phyloP scores from a whole-genome alignment of 2,888 invertebrate genomes.

The Ectemnius cavifrons region DNA sequence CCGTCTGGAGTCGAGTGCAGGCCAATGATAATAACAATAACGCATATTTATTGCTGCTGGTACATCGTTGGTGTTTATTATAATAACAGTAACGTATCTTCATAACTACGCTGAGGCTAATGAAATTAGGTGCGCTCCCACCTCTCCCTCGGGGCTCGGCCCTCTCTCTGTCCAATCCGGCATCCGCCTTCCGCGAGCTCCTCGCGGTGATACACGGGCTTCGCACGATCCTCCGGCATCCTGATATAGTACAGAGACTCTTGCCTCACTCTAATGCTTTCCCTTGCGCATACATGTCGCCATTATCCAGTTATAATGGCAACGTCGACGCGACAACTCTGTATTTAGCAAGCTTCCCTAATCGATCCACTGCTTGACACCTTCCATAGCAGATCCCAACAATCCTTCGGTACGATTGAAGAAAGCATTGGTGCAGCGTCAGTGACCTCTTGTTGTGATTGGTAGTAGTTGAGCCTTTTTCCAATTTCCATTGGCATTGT shows the following conservation, averaged over 20 bases:
- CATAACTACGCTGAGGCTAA: conserved; percentile 60
- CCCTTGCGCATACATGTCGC: conserved; percentile 23
- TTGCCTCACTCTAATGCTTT: conserved; percentile 16
- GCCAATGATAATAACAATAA: conserved; percentile 65
- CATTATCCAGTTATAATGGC: conserved; percentile 45
- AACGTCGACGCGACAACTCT: conserved; percentile 53
- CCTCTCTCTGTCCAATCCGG: conserved; percentile 35
- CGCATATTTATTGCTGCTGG: conserved; percentile 58
- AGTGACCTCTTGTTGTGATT: too few relatives aligned
- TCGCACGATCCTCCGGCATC: background rate
- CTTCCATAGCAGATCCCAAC: too few relatives aligned
- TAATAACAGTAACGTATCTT: conserved; percentile 67
- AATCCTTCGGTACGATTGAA: too few relatives aligned
- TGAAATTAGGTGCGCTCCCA: conserved; percentile 63
- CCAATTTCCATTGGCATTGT: too few relatives aligned
- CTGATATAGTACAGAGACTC: conserved; percentile 12
- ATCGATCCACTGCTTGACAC: too few relatives aligned
- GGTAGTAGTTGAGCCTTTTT: too few relatives aligned
- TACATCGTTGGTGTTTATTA: conserved; percentile 53
- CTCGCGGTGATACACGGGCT: background rate
- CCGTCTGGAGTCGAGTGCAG: background rate
- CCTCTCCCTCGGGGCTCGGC: conserved; percentile 24
- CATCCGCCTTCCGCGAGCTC: conserved; percentile 31
- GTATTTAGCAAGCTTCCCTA: conserved; percentile 38
- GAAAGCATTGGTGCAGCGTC: too few relatives aligned